Evolutionary conservation across 2,797 vertebrate species (phyloP), one percentile per base, ranked within the genome.

Genomic region (Sebastes umbrosus): DNA sequence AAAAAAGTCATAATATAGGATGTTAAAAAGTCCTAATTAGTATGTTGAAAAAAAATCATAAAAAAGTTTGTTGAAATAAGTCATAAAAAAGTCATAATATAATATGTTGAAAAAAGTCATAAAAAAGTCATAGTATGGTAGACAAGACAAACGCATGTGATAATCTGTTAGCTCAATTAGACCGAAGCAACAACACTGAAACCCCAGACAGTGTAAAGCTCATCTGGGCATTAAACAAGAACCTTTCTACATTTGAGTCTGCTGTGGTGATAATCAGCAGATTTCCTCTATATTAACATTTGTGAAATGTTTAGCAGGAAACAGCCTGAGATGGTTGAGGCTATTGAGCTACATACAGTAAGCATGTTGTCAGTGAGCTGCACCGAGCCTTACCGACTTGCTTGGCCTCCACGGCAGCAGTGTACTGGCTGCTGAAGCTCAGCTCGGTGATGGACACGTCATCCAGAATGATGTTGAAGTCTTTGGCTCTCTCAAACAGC

Each of bases 391-490:
- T 54, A 54, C 50, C 50, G 9, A 54, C 50, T 54, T 54, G 50
- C 50, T 54, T 54, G 50, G 50, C 50, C 50, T 54, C 50, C 65
- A 98, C 98, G 5, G 97, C 97, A 0, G 97, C 97, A 0, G 97
- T 99, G 90, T 99, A 98, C 88, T 99, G 97, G 12, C 91, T 95
- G 84, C 98, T 98, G 85, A 99, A 99, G 85, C 97, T 98, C 64
- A 99, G 93, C 88, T 99, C 98, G 1, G 97, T 98, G 92, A 99
- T 97, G 67, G 97, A 92, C 29, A 98, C 97, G 2, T 99, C 97
- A 1, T 99, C 97, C 34, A 99, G 93, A 84, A 99, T 98, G 74
- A 99, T 97, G 95, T 96, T 98, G 87, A 99, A 98, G 90, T 99
- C 97, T 92, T 98, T 97, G 75, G 97, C 97, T 57, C 97, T 84